Evolutionary conservation across 2,113 vertebrate genomes (phyloP).

Genomic region (Caloenas nicobarica): DNA sequence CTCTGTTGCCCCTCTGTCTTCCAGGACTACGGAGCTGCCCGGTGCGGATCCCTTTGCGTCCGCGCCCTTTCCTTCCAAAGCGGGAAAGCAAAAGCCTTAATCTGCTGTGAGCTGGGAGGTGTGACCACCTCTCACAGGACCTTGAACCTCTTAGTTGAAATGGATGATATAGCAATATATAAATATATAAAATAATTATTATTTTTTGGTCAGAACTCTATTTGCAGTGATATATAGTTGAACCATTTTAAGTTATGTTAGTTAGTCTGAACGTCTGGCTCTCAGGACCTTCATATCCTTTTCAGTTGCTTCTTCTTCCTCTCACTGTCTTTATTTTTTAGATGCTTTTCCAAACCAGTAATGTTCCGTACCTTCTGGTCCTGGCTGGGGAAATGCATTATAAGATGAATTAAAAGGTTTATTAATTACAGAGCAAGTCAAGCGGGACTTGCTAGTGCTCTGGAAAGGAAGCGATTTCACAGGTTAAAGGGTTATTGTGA

Average conservation of each 20-base stretch:
- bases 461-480: conserved; percentile 3
- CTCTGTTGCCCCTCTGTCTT: conserved; percentile 73
- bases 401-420: conserved; percentile 4
- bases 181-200: conserved; percentile 10
- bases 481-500: neutral
- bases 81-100: conserved; percentile 88
- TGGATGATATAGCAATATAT: conserved; percentile 7
- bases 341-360: conserved; percentile 20
- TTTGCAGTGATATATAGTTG: conserved; percentile 35
- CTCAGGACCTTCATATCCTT: neutral
- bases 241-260: conserved; percentile 58
- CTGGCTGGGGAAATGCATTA: neutral
- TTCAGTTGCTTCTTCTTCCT: neutral
- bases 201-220: conserved; percentile 41
- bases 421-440: conserved; percentile 44
- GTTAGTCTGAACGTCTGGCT: conserved; percentile 4
- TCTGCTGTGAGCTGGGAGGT: neutral
- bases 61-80: conserved; percentile 92
- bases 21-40: conserved; percentile 84
- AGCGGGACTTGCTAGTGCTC: conserved; percentile 36
- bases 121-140: neutral
- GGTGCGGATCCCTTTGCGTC: conserved; percentile 87
- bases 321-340: neutral
- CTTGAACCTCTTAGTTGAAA: neutral
- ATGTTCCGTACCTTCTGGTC: neutral